Evolutionary conservation across 2,888 invertebrate species (phyloP).

Genomic region (Siphonodentalium dalli): DNA sequence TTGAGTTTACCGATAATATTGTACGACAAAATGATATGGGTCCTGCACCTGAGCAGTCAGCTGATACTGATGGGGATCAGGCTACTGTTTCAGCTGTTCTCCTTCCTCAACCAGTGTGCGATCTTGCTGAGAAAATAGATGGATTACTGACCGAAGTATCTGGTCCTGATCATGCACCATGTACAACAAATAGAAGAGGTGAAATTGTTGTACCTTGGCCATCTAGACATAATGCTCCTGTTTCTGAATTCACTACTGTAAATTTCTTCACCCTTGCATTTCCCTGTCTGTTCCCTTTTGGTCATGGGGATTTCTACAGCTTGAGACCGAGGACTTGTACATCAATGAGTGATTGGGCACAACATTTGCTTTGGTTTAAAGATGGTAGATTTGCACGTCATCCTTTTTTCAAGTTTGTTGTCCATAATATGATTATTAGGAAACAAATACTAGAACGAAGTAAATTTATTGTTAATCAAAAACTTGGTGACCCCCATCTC

Average conservation of each 20-base stretch:
- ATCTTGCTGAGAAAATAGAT: background rate
- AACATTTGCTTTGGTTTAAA: conserved; percentile 19
- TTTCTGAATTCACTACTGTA: conserved; percentile 32
- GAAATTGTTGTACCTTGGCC: background rate
- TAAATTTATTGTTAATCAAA: conserved; percentile 31
- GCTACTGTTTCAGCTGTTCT: background rate
- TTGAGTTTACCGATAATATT: too few relatives aligned
- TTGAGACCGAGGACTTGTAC: conserved; percentile 8
- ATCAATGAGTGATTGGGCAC: conserved; percentile 16
- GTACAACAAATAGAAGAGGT: background rate
- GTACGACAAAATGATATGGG: background rate
- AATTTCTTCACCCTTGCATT: conserved; percentile 33
- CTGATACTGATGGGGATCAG: background rate
- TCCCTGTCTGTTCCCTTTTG: conserved; percentile 32
- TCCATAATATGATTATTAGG: conserved; percentile 31
- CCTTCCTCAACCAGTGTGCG: background rate
- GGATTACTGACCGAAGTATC: background rate
- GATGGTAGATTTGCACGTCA: conserved; percentile 28
- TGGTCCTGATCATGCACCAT: background rate
- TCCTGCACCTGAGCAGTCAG: background rate
- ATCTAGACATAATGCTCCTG: conserved; percentile 18
- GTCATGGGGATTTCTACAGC: conserved; percentile 28
- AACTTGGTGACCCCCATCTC: conserved; percentile 31
- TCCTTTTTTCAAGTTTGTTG: conserved; percentile 32
- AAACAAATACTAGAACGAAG: conserved; percentile 29